Evolutionary conservation across 1,140 invertebrate genomes (phyloP), one percentile per base, ranked within the genome.

Genomic region (Sitobion miscanthi): DNA sequence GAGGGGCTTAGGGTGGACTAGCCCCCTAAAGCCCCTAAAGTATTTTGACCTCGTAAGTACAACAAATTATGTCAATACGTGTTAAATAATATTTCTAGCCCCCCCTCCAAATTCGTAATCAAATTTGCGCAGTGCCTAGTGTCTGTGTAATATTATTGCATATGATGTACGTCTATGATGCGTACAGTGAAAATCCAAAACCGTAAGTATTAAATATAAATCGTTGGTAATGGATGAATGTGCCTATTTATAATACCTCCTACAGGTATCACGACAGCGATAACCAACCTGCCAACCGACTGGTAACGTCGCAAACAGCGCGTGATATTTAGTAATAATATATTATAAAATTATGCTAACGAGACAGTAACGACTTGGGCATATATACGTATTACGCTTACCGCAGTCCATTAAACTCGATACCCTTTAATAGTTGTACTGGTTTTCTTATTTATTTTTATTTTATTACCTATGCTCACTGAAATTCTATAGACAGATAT

Each of bases 311-410:
- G 62, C 62, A 69, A 42, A 86, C 11, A 47, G 25, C 85, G 42
- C 85, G 85, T 86, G 85, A 47, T 86, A 47, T 86, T 86, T 30
- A 86, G 45, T n/a, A 86, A 86, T 86, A 86, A 86, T 47, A 86
- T 86, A 30, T 69, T 69, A n/a, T n/a, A 69, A 69, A n/a, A n/a
- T 69, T 69, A 69, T 69, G 62, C 30, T 69, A 69, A 69, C 62
- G 62, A 69, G 62, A 69, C 62, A 69, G 62, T 47, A 86, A 86
- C 42, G 45, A n/a, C 42, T 25, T 30, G 38, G 23, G 20, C 42
- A 42, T 45, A 25, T 45, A 42, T 8, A 35, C 25, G 30, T 62
- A 62, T 62, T 62, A 30, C 8, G 57, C 35, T 38, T 45, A 85
- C 82, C 38, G 82, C 82, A 45, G 35, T 85, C 82, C 38, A 85